Evolutionary conservation across 2,113 vertebrate genomes (phyloP).

Genomic region (Dipodomys stephensi): DNA sequence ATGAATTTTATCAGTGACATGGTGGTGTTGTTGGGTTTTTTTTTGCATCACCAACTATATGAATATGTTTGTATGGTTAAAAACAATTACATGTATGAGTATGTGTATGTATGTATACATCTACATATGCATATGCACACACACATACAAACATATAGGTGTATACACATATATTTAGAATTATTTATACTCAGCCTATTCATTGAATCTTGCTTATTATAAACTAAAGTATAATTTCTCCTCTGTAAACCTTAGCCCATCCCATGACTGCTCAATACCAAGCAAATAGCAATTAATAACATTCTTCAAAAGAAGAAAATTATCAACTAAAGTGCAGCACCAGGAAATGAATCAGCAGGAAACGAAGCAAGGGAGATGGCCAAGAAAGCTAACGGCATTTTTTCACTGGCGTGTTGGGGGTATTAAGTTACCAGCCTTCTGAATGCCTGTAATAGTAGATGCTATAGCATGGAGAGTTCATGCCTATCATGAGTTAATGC

Average conservation of each 20-base stretch:
- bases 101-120: neutral
- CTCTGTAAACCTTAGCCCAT: slow-evolving; percentile 26
- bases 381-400: slow-evolving; percentile 29
- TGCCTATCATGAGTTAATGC: neutral
- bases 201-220: slow-evolving; percentile 14
- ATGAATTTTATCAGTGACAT: neutral
- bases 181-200: slow-evolving; percentile 62
- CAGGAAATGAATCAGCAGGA: slow-evolving; percentile 75
- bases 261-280: neutral
- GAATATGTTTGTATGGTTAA: slow-evolving; percentile 41
- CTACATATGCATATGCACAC: neutral
- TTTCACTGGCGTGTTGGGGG: slow-evolving; percentile 46
- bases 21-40: neutral
- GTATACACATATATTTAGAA: slow-evolving; percentile 10
- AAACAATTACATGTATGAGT: neutral
- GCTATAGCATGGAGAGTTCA: neutral
- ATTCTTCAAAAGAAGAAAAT: slow-evolving; percentile 74
- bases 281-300: slow-evolving; percentile 62
- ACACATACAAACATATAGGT: no score
- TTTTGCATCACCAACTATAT: neutral
- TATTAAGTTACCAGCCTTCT: slow-evolving; percentile 1
- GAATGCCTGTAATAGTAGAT: neutral
- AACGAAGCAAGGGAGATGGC: slow-evolving; percentile 39
- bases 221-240: slow-evolving; percentile 52
- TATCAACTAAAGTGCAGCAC: slow-evolving; percentile 46